A percentile compares a stretch with the other conserved stretches of the same genome.
phyloP scores from a whole-genome alignment of 2,888 invertebrate species.

The Caenorhabditis parvicauda region DNA sequence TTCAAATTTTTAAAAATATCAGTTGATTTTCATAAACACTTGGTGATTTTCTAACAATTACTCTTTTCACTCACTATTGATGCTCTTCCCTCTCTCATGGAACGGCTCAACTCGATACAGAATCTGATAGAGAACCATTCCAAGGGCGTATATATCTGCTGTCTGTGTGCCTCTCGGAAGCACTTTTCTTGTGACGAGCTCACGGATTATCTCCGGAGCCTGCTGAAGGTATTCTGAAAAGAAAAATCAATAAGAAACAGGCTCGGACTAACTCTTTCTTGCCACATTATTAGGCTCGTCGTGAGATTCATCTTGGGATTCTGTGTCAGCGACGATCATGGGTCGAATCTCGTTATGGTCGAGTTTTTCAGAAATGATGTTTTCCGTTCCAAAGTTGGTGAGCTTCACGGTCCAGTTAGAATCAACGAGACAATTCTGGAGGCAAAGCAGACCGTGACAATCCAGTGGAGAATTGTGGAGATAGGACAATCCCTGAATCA shows the following conservation, averaged over 20 bases:
- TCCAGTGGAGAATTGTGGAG: conserved; percentile 51
- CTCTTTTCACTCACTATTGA: conserved; percentile 33
- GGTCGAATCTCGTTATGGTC: conserved; percentile 40
- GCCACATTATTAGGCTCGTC: conserved; percentile 22
- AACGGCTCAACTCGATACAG: conserved; percentile 59
- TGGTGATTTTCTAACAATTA: neutral
- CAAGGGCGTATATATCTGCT: conserved; percentile 55
- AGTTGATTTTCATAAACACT: neutral
- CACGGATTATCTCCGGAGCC: conserved; percentile 60
- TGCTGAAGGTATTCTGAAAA: conserved; percentile 58
- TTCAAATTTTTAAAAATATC: no score
- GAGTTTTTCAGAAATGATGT: conserved; percentile 56
- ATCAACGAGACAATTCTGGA: conserved; percentile 61
- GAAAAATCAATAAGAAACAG: no score
- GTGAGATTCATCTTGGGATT: conserved; percentile 13
- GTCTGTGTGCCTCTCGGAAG: conserved; percentile 50
- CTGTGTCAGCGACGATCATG: conserved; percentile 13
- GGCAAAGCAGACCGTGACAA: conserved; percentile 57
- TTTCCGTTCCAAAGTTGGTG: conserved; percentile 58
- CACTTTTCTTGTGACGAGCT: conserved; percentile 47
- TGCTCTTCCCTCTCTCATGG: conserved; percentile 49
- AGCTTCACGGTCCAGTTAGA: conserved; percentile 61
- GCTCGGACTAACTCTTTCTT: conserved; percentile 13
- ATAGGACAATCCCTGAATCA: conserved; percentile 50
- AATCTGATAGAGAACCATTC: conserved; percentile 60